Base-by-base conservation (phyloP, 1,140 invertebrate species). In the Drepana arcuata region DNA sequence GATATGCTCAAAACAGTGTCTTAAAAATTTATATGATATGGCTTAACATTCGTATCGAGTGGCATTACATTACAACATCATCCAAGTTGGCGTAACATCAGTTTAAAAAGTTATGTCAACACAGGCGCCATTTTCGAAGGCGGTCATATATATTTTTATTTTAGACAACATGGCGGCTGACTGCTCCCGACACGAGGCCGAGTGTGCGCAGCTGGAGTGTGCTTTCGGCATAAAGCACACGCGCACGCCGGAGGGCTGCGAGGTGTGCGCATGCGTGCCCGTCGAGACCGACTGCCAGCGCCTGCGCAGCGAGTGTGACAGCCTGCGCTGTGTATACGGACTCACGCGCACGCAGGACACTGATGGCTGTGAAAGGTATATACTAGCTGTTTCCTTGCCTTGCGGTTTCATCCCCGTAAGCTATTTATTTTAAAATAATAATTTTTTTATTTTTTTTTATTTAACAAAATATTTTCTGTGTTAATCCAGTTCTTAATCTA, bases 271-370 rank as follows among this genome's bases (percentile, higher is more conserved):
- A 6, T 96, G 95, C 63, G 58, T 59, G 18, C 33, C 16, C 48
- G 41, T 47, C 2, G 54, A 62, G 33, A 37, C 55, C 7, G 43
- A 69, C 56, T 78, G 73, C 55, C 49, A 14, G 29, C 41, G 34
- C 14, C 52, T 65, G 13, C 23, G 11, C 7, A 25, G 28, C 4
- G 62, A 91, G 51, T 93, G 92, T 52, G 65, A 60, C 1, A 67
- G 49, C 0, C 64, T 91, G 5, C 84, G 85, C 0, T 97, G 95
- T 82, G 86, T 88, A 0, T 95, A 93, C 61, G 93, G 93, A n/a
- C 79, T 90, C 0, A 88, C 91, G 34, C 85, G 86, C 5, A 89
- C 77, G 31, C 81, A 88, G 0, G 91, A 89, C 38, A 56, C 72
- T 7, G 80, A 89, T 11, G 85, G 85, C 13, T 96, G 94, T 60